These are phyloP conservation scores for Turdus rufiventris DNA, from an alignment of 2,113 vertebrate genomes.

Conservation along the genomic window DNA sequence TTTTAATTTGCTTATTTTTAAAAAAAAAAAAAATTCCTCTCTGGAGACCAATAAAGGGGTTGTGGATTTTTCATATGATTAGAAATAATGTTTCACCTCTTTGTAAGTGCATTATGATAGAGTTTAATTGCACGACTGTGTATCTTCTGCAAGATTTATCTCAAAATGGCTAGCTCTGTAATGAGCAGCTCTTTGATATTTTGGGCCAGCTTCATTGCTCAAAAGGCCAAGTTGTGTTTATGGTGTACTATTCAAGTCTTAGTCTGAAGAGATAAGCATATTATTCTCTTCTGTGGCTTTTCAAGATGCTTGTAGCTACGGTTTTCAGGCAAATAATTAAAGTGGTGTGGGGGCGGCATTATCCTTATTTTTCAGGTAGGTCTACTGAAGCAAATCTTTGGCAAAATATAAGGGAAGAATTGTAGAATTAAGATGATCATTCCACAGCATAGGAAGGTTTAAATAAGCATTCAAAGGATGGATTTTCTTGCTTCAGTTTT, in stretches of 20 bases:
- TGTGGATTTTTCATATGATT: background rate
- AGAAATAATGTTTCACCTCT: background rate
- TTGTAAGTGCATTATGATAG: background rate
- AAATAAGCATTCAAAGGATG: background rate
- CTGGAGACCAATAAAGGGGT: background rate
- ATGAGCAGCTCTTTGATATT: background rate
- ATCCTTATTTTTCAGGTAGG: background rate
- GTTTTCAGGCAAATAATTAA: background rate
- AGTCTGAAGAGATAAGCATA: background rate
- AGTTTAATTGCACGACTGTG: background rate
- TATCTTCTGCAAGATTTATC: background rate
- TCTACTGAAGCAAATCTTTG: background rate
- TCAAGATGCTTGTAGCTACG: background rate
- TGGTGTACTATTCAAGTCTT: background rate
- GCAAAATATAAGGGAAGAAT: background rate
- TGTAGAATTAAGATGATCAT: background rate
- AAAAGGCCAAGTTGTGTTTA: background rate
- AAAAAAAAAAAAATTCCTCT: background rate
- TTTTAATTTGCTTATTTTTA: background rate
- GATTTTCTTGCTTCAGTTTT: background rate
- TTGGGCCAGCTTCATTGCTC: background rate
- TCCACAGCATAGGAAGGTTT: background rate
- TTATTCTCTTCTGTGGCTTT: background rate
- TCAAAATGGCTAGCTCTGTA: background rate
- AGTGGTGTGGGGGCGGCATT: rapidly evolving